Conservation (phyloP, 2,888 invertebrate genomes). For the Maniola hyperantus region DNA sequence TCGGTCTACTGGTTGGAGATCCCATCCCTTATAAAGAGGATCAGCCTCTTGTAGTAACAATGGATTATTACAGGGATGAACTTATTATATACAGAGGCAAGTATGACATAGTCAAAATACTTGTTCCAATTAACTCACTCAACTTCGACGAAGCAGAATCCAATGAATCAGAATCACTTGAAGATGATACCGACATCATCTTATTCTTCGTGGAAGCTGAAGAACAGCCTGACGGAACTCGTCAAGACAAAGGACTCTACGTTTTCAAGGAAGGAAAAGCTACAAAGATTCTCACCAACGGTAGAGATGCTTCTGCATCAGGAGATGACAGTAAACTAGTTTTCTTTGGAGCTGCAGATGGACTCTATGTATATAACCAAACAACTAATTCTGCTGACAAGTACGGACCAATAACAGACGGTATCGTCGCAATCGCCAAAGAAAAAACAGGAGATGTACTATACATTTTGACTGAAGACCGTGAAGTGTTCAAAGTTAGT, state of each 20-base stretch:
- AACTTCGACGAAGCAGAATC: conserved; percentile 32
- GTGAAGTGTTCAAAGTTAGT: conserved; percentile 59
- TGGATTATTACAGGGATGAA: conserved; percentile 29
- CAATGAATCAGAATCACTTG: not conserved
- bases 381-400: conserved; percentile 40
- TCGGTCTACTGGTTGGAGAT: conserved; percentile 38
- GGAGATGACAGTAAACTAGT: conserved; percentile 49
- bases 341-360: conserved; percentile 57
- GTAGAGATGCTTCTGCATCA: conserved; percentile 51
- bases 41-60: conserved; percentile 29
- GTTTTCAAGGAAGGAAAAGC: conserved; percentile 43
- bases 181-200: conserved; percentile 21
- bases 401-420: conserved; percentile 45
- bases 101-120: conserved; percentile 44
- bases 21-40: conserved; percentile 35
- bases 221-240: conserved; percentile 22
- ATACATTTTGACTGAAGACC: conserved; percentile 60
- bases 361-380: conserved; percentile 53
- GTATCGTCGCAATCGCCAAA: conserved; percentile 43
- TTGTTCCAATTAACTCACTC: conserved; percentile 42
- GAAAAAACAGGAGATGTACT: conserved; percentile 46
- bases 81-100: conserved; percentile 35
- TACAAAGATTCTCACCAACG: conserved; percentile 52
- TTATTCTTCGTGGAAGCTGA: conserved; percentile 46
- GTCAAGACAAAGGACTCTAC: conserved; percentile 49